Evolutionary conservation across 2,797 vertebrate genomes (phyloP), one percentile per base, ranked within the genome.

Genomic region (Lates japonicus): DNA sequence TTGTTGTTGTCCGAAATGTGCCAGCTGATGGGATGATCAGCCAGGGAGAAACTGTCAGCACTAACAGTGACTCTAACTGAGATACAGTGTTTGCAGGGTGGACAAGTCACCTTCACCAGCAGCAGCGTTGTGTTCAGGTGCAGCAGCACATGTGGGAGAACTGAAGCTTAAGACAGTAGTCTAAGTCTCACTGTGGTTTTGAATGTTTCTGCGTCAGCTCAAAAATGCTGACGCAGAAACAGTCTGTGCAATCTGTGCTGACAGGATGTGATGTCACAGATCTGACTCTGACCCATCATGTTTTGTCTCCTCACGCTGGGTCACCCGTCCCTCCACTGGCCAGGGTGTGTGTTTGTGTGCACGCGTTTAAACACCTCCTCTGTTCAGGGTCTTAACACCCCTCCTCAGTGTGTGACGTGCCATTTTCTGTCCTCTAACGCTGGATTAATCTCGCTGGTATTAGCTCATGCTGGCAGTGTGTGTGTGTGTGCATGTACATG

Each of bases 181-280:
- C 6, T 11, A 37, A 37, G 9, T 55, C 41, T 41, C 41, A 16
- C 70, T 74, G 75, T 76, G 60, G 69, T 7, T 70, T 54, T 44
- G 33, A 63, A 60, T 25, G 25, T 73, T 31, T 31, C 59, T 69
- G 78, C 17, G 5, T 78, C 82, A 85, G 83, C 39, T 29, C 25
- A 1, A 29, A 29, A 29, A 0, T 22, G 31, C 48, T 66, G 39
- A 42, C 22, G n/a, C 22, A 41, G 60, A 42, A 41, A 61, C 39
- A 61, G 9, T 25, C 10, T 42, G 25, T 48, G 73, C 44, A 33
- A 49, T 66, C 60, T 74, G 65, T 29, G n/a, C 49, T 62, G 78
- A 82, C 73, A 74, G 73, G 81, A 89, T 78, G 78, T 84, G 82
- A 84, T 78, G 87, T 87, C 76, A 79, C 39, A 37, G 66, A 55